These are phyloP conservation scores for Ophiothrix spiculata DNA, from an alignment of 35 echinoderm and acorn worm genomes.

Conservation along the genomic window DNA sequence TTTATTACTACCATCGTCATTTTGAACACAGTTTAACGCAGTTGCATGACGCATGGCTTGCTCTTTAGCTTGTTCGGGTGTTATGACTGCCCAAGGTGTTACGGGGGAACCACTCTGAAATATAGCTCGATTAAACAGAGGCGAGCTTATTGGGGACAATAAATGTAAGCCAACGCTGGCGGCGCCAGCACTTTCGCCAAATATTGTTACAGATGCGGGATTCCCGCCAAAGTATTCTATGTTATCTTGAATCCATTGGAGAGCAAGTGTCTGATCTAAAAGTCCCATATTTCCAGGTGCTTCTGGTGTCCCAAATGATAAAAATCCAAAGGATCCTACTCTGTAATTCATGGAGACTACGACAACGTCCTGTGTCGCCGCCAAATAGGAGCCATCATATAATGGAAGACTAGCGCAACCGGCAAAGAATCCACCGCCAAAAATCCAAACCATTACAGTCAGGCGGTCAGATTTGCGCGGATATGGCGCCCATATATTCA, in stretches of 20 bases:
- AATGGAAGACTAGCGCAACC: slow-evolving; percentile 74
- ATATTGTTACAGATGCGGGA: slow-evolving; percentile 61
- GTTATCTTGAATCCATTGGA: slow-evolving; percentile 84
- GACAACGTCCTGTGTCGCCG: slow-evolving; percentile 68
- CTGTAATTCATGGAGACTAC: slow-evolving; percentile 97
- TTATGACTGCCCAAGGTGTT: slow-evolving; percentile 67
- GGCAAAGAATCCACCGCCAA: slow-evolving; percentile 67
- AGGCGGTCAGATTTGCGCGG: slow-evolving; percentile 35
- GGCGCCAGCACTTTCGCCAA: slow-evolving; percentile 84
- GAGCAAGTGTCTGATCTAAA: slow-evolving; percentile 64
- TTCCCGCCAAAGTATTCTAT: slow-evolving; percentile 69
- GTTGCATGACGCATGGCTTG: slow-evolving; percentile 52
- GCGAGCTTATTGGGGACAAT: slow-evolving; percentile 49
- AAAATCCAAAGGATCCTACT: slow-evolving; percentile 73
- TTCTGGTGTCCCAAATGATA: slow-evolving; percentile 64
- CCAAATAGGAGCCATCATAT: slow-evolving; percentile 71
- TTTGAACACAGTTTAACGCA: slow-evolving; percentile 28
- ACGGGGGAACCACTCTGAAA: slow-evolving; percentile 73
- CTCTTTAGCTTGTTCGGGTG: slow-evolving; percentile 56
- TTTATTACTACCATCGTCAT: neutral
- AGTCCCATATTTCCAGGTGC: slow-evolving; percentile 85
- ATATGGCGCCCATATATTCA: slow-evolving; percentile 89
- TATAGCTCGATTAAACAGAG: slow-evolving; percentile 63
- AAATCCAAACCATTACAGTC: slow-evolving; percentile 95
- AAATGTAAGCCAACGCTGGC: slow-evolving; percentile 77